These are phyloP conservation scores for Ovis canadensis DNA, from an alignment of 2,113 vertebrate genomes.

Conservation along the genomic window DNA sequence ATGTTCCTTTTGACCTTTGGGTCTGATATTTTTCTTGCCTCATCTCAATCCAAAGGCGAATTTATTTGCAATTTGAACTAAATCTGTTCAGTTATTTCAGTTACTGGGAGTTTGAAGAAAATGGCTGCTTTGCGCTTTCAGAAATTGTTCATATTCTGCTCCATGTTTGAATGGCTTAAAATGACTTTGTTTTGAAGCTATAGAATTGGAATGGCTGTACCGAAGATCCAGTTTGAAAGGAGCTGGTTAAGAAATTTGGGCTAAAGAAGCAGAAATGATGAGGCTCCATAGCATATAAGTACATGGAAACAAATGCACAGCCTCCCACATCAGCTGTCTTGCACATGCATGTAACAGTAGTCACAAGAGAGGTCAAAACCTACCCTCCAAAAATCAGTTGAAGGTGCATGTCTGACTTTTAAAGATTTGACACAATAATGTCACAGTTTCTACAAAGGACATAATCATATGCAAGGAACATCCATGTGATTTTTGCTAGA, in stretches of 20 bases:
- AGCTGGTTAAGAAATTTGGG: conserved; percentile 50
- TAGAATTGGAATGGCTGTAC: conserved; percentile 34
- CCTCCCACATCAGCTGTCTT: not conserved
- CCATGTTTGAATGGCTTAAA: conserved; percentile 62
- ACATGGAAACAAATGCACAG: not conserved
- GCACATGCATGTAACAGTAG: not conserved
- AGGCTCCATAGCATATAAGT: not conserved
- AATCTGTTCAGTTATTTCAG: conserved; percentile 70
- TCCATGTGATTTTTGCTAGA: not conserved
- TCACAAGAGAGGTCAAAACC: not conserved
- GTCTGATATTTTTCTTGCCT: conserved; percentile 66
- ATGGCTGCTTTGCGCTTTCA: conserved; percentile 61
- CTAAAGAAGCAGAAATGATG: conserved; percentile 30
- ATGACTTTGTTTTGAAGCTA: conserved; percentile 61
- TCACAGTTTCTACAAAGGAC: not conserved
- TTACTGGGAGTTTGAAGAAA: conserved; percentile 67
- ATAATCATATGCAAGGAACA: not conserved
- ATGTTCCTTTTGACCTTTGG: conserved; percentile 65
- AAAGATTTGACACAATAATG: not conserved
- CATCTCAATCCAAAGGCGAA: conserved; percentile 62
- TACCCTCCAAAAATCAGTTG: not conserved
- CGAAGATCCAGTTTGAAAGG: conserved; percentile 22
- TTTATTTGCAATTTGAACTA: conserved; percentile 71
- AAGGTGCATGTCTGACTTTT: not conserved
- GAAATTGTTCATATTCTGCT: conserved; percentile 61